Conservation (phyloP, 2,888 invertebrate species). For the Drosophila infuscata region DNA sequence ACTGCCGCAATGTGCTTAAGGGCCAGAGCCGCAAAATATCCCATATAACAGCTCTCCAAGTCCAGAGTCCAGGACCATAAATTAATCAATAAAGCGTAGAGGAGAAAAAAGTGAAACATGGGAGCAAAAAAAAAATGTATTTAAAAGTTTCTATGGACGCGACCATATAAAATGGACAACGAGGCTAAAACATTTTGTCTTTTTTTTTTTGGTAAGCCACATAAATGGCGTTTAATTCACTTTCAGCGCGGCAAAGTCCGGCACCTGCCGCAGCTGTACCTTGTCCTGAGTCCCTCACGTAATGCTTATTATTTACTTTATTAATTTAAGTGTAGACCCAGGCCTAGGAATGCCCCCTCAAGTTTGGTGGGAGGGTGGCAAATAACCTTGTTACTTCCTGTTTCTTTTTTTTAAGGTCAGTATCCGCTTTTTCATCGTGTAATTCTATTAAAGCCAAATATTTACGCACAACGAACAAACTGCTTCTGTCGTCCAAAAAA, state of each 20-base stretch:
- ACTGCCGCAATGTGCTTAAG: constrained; percentile 71
- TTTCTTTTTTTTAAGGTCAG: constrained; percentile 2
- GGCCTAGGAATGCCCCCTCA: constrained; percentile 14
- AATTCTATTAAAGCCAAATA: constrained; percentile 80
- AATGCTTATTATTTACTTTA: constrained; percentile 80
- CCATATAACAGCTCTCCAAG: constrained; percentile 12
- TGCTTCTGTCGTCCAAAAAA: constrained; percentile 1
- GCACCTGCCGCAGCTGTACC: constrained; percentile 20
- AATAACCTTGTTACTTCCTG: constrained; percentile 46
- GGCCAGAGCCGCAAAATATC: constrained; percentile 51
- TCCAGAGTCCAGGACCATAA: constrained; percentile 51
- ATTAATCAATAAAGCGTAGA: constrained; percentile 65
- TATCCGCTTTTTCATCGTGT: constrained; percentile 66
- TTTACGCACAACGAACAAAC: constrained; percentile 59
- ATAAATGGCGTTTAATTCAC: constrained; percentile 78
- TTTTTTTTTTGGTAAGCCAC: constrained; percentile 50
- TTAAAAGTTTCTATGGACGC: constrained; percentile 1
- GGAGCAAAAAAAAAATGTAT: constrained; percentile 15
- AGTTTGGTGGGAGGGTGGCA: constrained; percentile 36
- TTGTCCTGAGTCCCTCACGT: constrained; percentile 31
- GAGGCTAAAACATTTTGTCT: constrained; percentile 16
- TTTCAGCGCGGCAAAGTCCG: constrained; percentile 53
- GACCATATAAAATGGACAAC: constrained; percentile 16
- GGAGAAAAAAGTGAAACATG: constrained; percentile 13
- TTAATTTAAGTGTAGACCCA: constrained; percentile 79